These are phyloP conservation scores for Steatocranus sp. DNA, from an alignment of 2,797 vertebrate species.

Conservation along the genomic window DNA sequence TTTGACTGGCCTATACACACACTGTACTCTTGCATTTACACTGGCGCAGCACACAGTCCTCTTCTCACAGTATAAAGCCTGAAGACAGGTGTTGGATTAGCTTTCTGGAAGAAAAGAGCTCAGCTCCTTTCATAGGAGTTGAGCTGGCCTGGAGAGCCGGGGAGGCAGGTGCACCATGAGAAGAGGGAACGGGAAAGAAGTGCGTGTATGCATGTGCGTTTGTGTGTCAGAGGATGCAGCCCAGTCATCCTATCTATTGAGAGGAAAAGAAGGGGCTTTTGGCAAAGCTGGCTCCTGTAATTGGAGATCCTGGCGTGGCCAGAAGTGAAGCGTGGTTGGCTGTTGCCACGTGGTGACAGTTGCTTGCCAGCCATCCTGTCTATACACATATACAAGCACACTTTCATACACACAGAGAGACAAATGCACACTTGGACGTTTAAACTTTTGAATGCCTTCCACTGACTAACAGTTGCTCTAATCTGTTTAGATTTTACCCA, in stretches of 20 bases:
- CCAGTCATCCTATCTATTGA: constrained; percentile 66
- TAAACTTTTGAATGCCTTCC: constrained; percentile 7
- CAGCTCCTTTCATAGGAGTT: constrained; percentile 72
- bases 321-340: constrained; percentile 61
- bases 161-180: constrained; percentile 70
- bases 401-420: not conserved
- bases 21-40: constrained; percentile 38
- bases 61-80: constrained; percentile 66
- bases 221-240: constrained; percentile 52
- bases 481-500: not conserved
- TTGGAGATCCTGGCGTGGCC: constrained; percentile 65
- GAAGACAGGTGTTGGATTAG: constrained; percentile 78
- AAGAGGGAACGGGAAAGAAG: constrained; percentile 30
- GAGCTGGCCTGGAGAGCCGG: constrained; percentile 68
- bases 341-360: constrained; percentile 63
- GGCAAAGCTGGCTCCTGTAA: constrained; percentile 65
- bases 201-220: constrained; percentile 8
- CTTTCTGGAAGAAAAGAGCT: constrained; percentile 71
- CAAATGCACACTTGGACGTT: not conserved
- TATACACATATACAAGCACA: constrained; percentile 9
- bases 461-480: not conserved
- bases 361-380: constrained; percentile 53
- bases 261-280: constrained; percentile 50
- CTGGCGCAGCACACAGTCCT: constrained; percentile 30
- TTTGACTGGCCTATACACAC: constrained; percentile 19